phyloP scores from a whole-genome alignment of 2,113 vertebrate species.

The Coturnix japonica region DNA sequence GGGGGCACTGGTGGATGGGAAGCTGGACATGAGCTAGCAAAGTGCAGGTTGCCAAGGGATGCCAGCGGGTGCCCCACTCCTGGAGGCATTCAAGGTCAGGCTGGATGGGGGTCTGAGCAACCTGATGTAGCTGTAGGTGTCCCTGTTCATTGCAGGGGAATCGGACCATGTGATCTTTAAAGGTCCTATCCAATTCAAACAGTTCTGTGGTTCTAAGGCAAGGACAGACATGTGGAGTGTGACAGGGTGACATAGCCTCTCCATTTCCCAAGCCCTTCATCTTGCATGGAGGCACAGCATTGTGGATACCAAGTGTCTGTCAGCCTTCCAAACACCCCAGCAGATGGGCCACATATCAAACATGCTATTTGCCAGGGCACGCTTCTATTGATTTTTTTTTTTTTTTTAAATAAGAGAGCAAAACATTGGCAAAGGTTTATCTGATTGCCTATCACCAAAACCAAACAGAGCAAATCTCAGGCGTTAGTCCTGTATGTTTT shows the following conservation, averaged over 20 bases:
- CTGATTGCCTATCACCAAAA: background rate
- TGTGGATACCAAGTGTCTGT: background rate
- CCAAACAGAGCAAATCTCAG: conserved; percentile 25
- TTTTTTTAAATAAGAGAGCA: conserved; percentile 46
- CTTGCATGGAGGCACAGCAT: background rate
- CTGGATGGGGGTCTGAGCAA: too few relatives aligned
- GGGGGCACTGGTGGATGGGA: too few relatives aligned
- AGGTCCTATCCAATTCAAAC: too few relatives aligned
- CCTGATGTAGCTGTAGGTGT: too few relatives aligned
- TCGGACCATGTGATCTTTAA: too few relatives aligned
- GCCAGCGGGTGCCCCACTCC: too few relatives aligned
- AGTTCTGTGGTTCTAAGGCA: background rate
- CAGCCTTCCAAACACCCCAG: background rate
- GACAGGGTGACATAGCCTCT: background rate
- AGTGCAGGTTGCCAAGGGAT: too few relatives aligned
- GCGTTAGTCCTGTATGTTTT: background rate
- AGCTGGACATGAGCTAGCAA: too few relatives aligned
- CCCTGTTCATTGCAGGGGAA: too few relatives aligned
- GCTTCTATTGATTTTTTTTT: conserved; percentile 54
- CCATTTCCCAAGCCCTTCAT: background rate
- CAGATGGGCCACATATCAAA: conserved; percentile 30
- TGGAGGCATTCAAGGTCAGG: too few relatives aligned
- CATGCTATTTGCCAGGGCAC: conserved; percentile 36
- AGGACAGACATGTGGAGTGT: accelerated
- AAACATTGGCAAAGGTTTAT: conserved; percentile 59